Percentiles rank a stretch among this genome's conserved stretches.
These are phyloP conservation scores for Lissonota sp. DNA, from an alignment of 2,888 invertebrate genomes.

Conservation along the genomic window DNA sequence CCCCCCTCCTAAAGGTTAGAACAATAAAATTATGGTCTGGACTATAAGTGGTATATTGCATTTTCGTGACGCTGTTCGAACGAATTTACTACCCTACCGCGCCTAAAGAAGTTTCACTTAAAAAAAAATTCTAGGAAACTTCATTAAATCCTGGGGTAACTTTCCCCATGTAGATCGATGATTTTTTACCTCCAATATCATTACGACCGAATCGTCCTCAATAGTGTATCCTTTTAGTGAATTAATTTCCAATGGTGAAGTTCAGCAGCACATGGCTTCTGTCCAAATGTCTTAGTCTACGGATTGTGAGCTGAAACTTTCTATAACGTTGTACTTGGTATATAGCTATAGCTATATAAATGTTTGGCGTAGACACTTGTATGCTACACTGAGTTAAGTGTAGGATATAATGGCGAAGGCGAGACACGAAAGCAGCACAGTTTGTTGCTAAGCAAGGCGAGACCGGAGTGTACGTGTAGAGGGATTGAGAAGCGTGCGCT, in stretches of 20 bases:
- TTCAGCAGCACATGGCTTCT: background rate
- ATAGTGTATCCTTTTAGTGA: background rate
- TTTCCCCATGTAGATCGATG: no score
- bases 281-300: background rate
- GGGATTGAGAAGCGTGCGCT: slow-evolving; percentile 6
- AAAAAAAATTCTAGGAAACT: no score
- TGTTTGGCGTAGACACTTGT: background rate
- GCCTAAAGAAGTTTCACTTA: no score
- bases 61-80: no score
- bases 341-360: background rate
- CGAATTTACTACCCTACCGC: no score
- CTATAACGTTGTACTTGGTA: background rate
- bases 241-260: background rate
- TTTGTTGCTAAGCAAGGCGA: slow-evolving; percentile 46
- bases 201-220: no score
- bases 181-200: no score
- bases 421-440: slow-evolving; percentile 39
- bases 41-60: no score
- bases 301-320: background rate
- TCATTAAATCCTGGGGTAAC: no score
- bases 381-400: background rate
- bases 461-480: background rate
- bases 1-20: no score
- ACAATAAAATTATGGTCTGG: no score
- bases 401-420: slow-evolving; percentile 26